phyloP scores from a whole-genome alignment of 2,113 vertebrate genomes.

The Actinemys pallida region DNA sequence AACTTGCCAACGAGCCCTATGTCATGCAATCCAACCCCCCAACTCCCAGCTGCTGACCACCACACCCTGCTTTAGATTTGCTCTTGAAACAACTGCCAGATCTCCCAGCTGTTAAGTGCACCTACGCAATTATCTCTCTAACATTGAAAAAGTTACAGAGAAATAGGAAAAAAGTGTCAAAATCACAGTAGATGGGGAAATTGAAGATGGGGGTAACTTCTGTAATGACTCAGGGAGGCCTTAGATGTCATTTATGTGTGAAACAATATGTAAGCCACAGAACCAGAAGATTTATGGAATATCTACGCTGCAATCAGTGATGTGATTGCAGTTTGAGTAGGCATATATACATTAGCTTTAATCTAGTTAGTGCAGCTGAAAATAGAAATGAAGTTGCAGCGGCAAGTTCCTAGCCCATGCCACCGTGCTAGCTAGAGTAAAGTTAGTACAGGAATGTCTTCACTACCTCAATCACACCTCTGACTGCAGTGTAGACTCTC shows the following conservation, averaged over 20 bases:
- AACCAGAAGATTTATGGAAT: background rate
- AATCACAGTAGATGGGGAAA: background rate
- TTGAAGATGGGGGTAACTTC: background rate
- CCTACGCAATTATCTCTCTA: background rate
- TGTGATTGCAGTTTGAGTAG: background rate
- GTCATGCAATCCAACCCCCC: background rate
- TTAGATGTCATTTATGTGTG: background rate
- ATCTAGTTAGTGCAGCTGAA: background rate
- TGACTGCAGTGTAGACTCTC: background rate
- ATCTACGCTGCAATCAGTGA: background rate
- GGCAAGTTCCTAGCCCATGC: background rate
- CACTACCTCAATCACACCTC: background rate
- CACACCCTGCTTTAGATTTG: slow-evolving; percentile 2
- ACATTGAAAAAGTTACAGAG: background rate
- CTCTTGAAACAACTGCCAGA: background rate
- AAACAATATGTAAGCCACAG: background rate
- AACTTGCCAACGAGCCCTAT: background rate
- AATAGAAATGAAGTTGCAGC: background rate
- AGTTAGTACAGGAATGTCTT: background rate
- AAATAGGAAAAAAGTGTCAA: background rate
- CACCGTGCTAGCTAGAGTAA: background rate
- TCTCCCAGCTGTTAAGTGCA: background rate
- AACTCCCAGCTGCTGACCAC: background rate
- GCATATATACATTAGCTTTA: background rate
- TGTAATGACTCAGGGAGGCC: background rate